These are phyloP conservation scores for Drosophila dives DNA, from an alignment of 2,888 invertebrate genomes.

Conservation along the genomic window DNA sequence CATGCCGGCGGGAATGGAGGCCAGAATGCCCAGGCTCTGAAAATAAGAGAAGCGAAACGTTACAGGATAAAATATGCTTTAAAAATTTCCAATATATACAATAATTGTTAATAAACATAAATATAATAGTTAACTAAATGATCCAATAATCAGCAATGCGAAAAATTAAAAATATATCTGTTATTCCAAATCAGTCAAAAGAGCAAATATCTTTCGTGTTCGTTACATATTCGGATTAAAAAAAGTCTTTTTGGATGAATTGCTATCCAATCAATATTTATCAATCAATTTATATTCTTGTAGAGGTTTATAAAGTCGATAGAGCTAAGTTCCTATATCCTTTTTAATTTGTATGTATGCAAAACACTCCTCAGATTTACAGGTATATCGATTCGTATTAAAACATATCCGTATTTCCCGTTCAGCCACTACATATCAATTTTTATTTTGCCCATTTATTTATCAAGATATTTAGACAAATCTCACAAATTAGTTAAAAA, in stretches of 20 bases:
- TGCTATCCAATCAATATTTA: constrained; percentile 9
- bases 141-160: not conserved
- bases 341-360: not conserved
- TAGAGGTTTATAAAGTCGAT: not conserved
- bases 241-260: not conserved
- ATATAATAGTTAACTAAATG: not conserved
- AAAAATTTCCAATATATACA: not conserved
- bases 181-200: not conserved
- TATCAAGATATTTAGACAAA: not conserved
- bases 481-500: not conserved
- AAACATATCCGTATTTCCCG: not conserved
- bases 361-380: not conserved
- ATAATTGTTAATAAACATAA: not conserved
- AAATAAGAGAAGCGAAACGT: constrained; percentile 75
- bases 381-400: no score
- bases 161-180: not conserved
- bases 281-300: not conserved
- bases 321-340: not conserved
- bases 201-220: not conserved
- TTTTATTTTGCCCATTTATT: not conserved
- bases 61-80: not conserved
- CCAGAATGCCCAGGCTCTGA: constrained; percentile 96
- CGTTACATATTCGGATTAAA: not conserved
- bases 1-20: constrained; percentile 96
- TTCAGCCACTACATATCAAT: not conserved